These are phyloP conservation scores for Hyla sarda DNA, from an alignment of 2,113 vertebrate species.

Conservation along the genomic window DNA sequence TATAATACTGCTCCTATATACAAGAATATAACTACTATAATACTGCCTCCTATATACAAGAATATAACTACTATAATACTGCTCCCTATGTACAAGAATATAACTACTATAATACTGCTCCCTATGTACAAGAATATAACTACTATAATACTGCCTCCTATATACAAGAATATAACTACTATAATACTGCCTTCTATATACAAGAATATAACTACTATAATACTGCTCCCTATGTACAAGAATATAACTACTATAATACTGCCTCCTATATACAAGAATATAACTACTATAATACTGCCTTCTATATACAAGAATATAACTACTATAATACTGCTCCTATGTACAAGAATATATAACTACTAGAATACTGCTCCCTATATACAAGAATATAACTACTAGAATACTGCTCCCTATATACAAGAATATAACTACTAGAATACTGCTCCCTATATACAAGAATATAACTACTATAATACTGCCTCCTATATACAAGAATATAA, in stretches of 20 bases:
- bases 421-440: no score
- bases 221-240: neutral
- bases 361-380: no score
- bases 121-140: conserved; percentile 7
- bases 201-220: neutral
- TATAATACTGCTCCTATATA: neutral
- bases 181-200: conserved; percentile 1
- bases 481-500: conserved; percentile 15
- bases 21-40: conserved; percentile 19
- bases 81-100: neutral
- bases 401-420: no score
- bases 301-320: no score
- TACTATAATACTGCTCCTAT: no score
- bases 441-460: conserved; percentile 6
- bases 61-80: conserved; percentile 26
- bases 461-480: conserved; percentile 16
- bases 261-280: neutral
- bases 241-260: neutral
- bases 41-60: conserved; percentile 11
- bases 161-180: conserved; percentile 22
- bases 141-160: conserved; percentile 16
- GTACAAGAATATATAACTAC: no score
- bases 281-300: conserved; percentile 17
- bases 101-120: conserved; percentile 3
- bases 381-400: no score